Conservation (phyloP, 2,888 invertebrate species). For the Schizaphis graminum region DNA sequence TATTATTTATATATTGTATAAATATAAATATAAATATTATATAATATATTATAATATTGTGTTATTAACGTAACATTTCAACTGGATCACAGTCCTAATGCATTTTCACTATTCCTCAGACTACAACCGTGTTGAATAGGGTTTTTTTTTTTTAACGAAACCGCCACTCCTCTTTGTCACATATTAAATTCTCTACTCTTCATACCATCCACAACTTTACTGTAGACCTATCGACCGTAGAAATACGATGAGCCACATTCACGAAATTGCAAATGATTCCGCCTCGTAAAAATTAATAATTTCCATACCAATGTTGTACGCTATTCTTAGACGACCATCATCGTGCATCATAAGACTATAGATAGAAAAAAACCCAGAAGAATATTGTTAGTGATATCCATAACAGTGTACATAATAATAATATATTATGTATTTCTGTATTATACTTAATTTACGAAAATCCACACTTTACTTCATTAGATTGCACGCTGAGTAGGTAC, state of each 20-base stretch:
- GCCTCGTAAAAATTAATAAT: neutral
- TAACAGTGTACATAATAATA: neutral
- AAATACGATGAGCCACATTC: neutral
- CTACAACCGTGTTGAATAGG: neutral
- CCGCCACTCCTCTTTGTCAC: neutral
- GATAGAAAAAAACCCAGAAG: neutral
- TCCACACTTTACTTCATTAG: neutral
- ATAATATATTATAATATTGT: neutral
- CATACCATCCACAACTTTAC: neutral
- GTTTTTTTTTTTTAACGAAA: neutral
- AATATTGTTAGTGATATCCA: neutral
- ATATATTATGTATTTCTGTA: neutral
- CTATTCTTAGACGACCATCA: neutral
- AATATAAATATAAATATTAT: too few relatives aligned
- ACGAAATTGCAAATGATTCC: neutral
- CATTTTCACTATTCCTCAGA: neutral
- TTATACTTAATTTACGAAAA: neutral
- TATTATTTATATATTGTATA: too few relatives aligned
- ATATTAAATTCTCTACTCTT: slow-evolving; percentile 41
- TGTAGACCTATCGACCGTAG: neutral
- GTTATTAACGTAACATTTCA: neutral
- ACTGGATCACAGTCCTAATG: neutral
- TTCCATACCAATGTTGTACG: neutral
- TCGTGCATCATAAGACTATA: neutral
- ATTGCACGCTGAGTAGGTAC: neutral